phyloP scores from a whole-genome alignment of 2,113 vertebrate genomes.

The Tachysurus vachellii region DNA sequence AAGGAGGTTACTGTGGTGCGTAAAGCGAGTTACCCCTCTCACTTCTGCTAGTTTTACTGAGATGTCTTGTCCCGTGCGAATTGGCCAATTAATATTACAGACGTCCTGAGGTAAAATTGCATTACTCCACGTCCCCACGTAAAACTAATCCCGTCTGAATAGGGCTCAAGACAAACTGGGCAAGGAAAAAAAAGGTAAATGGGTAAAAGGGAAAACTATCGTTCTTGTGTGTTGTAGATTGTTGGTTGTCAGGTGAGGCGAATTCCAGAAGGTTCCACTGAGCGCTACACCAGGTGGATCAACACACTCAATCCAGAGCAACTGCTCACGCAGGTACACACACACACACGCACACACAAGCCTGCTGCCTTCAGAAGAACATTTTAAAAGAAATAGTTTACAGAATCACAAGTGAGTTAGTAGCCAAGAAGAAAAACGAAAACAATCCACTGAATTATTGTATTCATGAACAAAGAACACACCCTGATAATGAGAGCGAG shows the following conservation, averaged over 20 bases:
- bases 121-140: too few relatives aligned
- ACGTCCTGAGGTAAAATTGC: too few relatives aligned
- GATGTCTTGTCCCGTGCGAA: too few relatives aligned
- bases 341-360: conserved; percentile 14
- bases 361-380: neutral
- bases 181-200: neutral
- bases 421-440: neutral
- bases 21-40: too few relatives aligned
- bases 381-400: neutral
- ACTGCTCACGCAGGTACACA: conserved; percentile 86
- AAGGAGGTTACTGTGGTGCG: too few relatives aligned
- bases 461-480: too few relatives aligned
- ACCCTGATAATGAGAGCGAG: too few relatives aligned
- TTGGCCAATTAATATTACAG: too few relatives aligned
- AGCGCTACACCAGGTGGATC: conserved; percentile 94
- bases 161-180: neutral
- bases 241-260: conserved; percentile 85
- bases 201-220: neutral
- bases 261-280: conserved; percentile 82
- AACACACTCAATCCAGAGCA: conserved; percentile 82
- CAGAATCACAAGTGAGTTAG: neutral
- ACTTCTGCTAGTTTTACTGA: too few relatives aligned
- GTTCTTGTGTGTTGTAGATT: conserved; percentile 73
- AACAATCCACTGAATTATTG: too few relatives aligned
- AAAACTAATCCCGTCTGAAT: too few relatives aligned